These are phyloP conservation scores for Tautogolabrus adspersus DNA, from an alignment of 2,113 vertebrate species.

Conservation along the genomic window DNA sequence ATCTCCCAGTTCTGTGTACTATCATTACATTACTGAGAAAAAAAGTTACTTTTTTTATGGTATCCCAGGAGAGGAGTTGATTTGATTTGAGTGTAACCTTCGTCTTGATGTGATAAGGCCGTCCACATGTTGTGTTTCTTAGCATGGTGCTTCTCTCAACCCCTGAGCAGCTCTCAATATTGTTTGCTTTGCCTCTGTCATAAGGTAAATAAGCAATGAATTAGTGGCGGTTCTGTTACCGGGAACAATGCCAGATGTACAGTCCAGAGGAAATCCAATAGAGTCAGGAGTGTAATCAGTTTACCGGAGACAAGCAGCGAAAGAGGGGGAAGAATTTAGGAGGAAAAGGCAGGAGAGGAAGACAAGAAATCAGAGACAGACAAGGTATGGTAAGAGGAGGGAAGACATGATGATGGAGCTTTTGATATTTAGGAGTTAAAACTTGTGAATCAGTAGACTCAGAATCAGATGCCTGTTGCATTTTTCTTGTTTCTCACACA, in stretches of 20 bases:
- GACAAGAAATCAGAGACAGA: slow-evolving; percentile 38
- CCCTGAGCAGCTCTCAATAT: slow-evolving; percentile 65
- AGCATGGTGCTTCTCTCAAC: slow-evolving; percentile 8
- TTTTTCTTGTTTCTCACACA: slow-evolving; percentile 3
- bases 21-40: slow-evolving; percentile 17
- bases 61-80: slow-evolving; percentile 20
- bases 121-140: slow-evolving; percentile 10
- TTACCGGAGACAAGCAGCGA: slow-evolving; percentile 64
- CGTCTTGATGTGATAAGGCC: slow-evolving; percentile 9
- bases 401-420: slow-evolving; percentile 15
- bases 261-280: slow-evolving; percentile 79
- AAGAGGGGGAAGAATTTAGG: slow-evolving; percentile 25
- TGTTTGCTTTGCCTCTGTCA: slow-evolving; percentile 75
- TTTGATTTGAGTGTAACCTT: slow-evolving; percentile 49
- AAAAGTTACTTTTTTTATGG: not conserved
- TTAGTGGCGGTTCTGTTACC: slow-evolving; percentile 67
- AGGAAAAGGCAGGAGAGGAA: slow-evolving; percentile 12
- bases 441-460: too few species aligned
- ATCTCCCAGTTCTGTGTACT: too few species aligned
- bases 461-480: slow-evolving; percentile 65
- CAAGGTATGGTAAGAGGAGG: not conserved
- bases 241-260: slow-evolving; percentile 77
- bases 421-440: not conserved
- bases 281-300: slow-evolving; percentile 77
- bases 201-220: slow-evolving; percentile 81